A percentile compares a stretch with the other conserved stretches of the same genome.
Evolutionary conservation across 2,797 vertebrate genomes (phyloP).

Genomic region (Betta splendens): DNA sequence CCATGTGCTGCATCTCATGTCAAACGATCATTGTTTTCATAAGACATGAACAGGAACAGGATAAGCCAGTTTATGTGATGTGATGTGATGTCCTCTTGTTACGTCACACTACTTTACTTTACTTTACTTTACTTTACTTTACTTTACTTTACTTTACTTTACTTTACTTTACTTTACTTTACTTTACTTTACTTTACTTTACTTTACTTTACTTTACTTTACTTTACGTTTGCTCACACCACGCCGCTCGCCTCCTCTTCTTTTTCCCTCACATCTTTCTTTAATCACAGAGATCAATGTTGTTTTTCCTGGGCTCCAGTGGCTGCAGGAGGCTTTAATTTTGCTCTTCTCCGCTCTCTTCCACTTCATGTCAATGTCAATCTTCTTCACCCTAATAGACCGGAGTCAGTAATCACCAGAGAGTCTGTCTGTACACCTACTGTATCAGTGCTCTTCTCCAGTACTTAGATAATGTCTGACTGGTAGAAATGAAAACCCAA

Average conservation of each 20-base stretch:
- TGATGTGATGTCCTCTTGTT: no score
- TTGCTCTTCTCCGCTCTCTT: constrained; percentile 13
- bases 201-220: no score
- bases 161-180: no score
- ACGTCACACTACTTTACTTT: no score
- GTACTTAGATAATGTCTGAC: not conserved
- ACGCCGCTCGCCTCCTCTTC: constrained; percentile 14
- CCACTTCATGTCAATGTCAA: constrained; percentile 5
- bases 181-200: no score
- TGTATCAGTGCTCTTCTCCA: not conserved
- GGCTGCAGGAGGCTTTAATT: constrained; percentile 19
- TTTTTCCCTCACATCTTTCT: constrained; percentile 28
- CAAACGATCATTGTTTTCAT: no score
- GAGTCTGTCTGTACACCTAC: not conserved
- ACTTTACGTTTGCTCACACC: not conserved
- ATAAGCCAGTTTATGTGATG: no score
- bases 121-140: no score
- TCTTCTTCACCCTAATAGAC: constrained; percentile 17
- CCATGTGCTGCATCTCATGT: no score
- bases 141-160: no score
- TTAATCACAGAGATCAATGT: constrained; percentile 57
- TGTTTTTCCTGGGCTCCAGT: constrained; percentile 29
- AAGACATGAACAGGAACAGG: no score
- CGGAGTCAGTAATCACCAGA: constrained; percentile 14
- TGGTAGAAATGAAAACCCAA: not conserved